phyloP scores from a whole-genome alignment of 2,113 vertebrate genomes.

The Microtus pennsylvanicus region DNA sequence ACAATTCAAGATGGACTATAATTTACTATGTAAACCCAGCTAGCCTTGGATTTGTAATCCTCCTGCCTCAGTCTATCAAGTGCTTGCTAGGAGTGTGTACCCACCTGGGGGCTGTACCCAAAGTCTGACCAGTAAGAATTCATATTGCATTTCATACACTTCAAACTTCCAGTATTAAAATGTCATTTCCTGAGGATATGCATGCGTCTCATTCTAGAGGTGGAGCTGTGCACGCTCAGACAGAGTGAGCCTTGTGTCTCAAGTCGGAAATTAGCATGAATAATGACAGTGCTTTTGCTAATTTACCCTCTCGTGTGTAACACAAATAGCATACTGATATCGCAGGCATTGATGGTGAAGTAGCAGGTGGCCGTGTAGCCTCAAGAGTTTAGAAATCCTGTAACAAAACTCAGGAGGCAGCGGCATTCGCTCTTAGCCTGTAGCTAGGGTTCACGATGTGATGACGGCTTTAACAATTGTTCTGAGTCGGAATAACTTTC shows the following conservation, averaged over 20 bases:
- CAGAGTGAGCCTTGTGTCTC: background rate
- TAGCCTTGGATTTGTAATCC: background rate
- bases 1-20: background rate
- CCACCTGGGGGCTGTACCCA: background rate
- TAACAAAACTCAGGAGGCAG: background rate
- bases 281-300: background rate
- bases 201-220: background rate
- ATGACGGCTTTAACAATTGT: fast-evolving
- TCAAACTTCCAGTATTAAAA: background rate
- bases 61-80: background rate
- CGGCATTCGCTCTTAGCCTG: fast-evolving
- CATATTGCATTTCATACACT: background rate
- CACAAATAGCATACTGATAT: background rate
- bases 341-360: fast-evolving
- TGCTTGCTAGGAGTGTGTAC: background rate
- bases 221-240: fast-evolving
- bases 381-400: background rate
- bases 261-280: background rate
- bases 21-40: background rate
- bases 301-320: background rate
- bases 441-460: background rate
- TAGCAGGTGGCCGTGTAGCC: fast-evolving
- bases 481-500: no score
- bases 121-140: background rate
- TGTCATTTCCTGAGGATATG: background rate